Evolutionary conservation across 23 tunicate species (phyloP).

Genomic region (Trididemnum nubilum): DNA sequence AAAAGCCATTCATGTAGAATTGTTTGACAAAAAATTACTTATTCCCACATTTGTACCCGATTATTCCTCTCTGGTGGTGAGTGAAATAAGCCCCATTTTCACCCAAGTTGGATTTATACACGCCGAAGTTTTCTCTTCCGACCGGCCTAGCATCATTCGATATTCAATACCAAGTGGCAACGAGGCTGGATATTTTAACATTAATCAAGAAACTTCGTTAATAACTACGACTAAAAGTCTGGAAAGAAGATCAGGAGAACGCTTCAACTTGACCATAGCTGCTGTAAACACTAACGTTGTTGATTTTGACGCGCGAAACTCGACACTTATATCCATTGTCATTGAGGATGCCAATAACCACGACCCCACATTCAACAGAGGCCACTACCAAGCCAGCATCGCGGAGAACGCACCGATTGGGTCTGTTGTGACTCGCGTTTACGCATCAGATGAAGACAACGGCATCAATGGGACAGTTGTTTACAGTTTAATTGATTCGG

Average conservation of each 20-base stretch:
- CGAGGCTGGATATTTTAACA: slow-evolving; percentile 32
- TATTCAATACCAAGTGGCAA: slow-evolving; percentile 49
- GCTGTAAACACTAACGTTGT: slow-evolving; percentile 38
- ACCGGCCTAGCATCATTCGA: slow-evolving; percentile 9
- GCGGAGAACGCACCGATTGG: slow-evolving; percentile 49
- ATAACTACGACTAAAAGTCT: slow-evolving; percentile 42
- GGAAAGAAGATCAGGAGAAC: slow-evolving; percentile 2
- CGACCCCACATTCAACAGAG: slow-evolving; percentile 59
- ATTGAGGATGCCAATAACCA: slow-evolving; percentile 91
- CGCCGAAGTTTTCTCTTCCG: background rate
- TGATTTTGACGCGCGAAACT: slow-evolving; percentile 21
- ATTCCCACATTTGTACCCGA: slow-evolving; percentile 37
- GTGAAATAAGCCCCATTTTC: slow-evolving; percentile 52
- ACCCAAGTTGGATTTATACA: slow-evolving; percentile 55
- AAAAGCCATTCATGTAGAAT: slow-evolving; percentile 12
- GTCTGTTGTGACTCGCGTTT: slow-evolving; percentile 38
- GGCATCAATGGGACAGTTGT: slow-evolving; percentile 62
- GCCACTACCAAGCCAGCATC: slow-evolving; percentile 33
- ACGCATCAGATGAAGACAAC: slow-evolving; percentile 62
- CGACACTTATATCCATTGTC: slow-evolving; percentile 40
- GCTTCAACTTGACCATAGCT: slow-evolving; percentile 32
- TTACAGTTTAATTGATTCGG: slow-evolving; percentile 46
- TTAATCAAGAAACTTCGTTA: slow-evolving; percentile 43
- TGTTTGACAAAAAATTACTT: slow-evolving; percentile 26
- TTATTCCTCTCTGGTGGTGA: slow-evolving; percentile 4